These are phyloP conservation scores for Hydropotes inermis DNA, from an alignment of 2,113 vertebrate genomes.

Conservation along the genomic window DNA sequence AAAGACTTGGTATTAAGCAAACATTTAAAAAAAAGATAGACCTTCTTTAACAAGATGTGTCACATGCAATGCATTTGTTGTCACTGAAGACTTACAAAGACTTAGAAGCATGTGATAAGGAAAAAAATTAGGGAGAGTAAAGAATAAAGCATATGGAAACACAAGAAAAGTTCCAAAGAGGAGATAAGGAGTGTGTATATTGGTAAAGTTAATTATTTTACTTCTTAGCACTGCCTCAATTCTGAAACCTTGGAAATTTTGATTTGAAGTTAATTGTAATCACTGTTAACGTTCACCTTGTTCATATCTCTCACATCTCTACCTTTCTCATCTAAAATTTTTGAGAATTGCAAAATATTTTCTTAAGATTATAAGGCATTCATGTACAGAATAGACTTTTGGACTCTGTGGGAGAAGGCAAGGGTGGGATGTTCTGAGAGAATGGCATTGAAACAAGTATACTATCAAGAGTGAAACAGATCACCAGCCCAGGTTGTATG, in stretches of 20 bases:
- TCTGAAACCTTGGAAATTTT: background rate
- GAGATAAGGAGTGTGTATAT: background rate
- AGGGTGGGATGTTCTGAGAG: too few species aligned
- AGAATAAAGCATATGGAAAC: background rate
- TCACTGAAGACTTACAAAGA: background rate
- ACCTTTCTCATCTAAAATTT: background rate
- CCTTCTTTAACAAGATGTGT: background rate
- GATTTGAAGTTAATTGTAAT: background rate
- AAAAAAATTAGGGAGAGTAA: background rate
- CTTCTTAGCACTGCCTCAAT: background rate
- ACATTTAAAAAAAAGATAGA: background rate
- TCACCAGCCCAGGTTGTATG: too few species aligned
- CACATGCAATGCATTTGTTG: background rate
- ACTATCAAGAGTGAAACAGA: too few species aligned
- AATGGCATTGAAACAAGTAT: too few species aligned
- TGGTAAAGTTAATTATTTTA: background rate
- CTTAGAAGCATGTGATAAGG: background rate
- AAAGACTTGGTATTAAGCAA: background rate
- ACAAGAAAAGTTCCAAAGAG: background rate
- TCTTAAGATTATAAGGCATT: background rate
- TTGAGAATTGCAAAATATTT: conserved; percentile 12
- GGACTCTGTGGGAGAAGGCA: too few species aligned
- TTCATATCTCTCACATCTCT: background rate
- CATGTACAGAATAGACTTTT: too few species aligned
- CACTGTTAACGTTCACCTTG: background rate